These are phyloP conservation scores for Pollicipes pollicipes DNA, from an alignment of 1,140 invertebrate genomes.

Conservation along the genomic window DNA sequence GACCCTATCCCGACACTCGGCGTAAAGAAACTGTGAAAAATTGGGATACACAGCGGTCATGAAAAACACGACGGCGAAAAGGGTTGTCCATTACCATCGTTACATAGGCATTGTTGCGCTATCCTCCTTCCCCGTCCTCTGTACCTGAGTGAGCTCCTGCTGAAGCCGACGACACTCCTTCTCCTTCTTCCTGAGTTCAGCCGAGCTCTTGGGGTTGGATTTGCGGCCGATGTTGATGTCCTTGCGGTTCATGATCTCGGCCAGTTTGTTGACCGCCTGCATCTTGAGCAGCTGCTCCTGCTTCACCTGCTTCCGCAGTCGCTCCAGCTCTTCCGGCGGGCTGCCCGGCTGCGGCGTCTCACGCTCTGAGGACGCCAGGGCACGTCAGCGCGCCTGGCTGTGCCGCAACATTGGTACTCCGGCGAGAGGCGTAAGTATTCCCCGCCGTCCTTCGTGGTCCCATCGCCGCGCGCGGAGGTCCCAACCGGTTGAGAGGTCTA, in stretches of 20 bases:
- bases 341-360: too few relatives aligned
- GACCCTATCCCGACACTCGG: too few relatives aligned
- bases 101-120: too few relatives aligned
- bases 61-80: too few relatives aligned
- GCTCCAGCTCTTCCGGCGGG: constrained; percentile 49
- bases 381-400: not conserved
- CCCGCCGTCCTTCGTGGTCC: constrained; percentile 3
- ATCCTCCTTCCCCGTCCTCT: too few relatives aligned
- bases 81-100: too few relatives aligned
- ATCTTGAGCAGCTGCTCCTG: constrained; percentile 74
- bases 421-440: constrained; percentile 1
- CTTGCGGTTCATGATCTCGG: constrained; percentile 89
- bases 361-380: not conserved
- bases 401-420: too few relatives aligned
- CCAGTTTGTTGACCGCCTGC: constrained; percentile 89
- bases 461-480: not conserved
- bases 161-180: constrained; percentile 88
- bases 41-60: too few relatives aligned
- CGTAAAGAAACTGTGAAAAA: too few relatives aligned
- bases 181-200: constrained; percentile 72
- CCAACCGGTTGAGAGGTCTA: too few relatives aligned
- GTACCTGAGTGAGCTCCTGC: constrained; percentile 72
- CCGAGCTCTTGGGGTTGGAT: constrained; percentile 39
- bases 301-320: constrained; percentile 64
- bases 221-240: constrained; percentile 32